These are phyloP conservation scores for Girardia tigrina DNA, from an alignment of 2,888 invertebrate genomes.

Conservation along the genomic window DNA sequence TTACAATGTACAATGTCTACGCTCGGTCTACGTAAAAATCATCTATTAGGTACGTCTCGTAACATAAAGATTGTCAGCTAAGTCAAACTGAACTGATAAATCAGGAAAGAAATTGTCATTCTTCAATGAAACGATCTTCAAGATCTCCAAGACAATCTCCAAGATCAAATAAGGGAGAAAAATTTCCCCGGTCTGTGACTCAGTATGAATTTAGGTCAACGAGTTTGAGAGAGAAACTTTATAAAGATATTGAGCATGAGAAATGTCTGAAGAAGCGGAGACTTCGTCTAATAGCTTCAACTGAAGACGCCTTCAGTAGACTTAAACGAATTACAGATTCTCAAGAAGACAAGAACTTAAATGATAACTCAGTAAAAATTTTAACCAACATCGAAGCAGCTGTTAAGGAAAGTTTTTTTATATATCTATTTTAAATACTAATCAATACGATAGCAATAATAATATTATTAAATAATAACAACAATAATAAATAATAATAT, in stretches of 20 bases:
- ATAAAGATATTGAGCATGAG: constrained; percentile 92
- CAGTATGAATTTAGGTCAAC: not conserved
- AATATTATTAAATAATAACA: too few species aligned
- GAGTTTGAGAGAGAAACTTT: constrained; percentile 57
- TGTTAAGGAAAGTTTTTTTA: too few species aligned
- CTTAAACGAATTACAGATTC: not conserved
- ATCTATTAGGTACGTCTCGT: not conserved
- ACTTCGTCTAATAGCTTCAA: constrained; percentile 75
- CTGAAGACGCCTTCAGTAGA: constrained; percentile 74
- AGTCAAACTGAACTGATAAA: not conserved
- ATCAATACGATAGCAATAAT: too few species aligned
- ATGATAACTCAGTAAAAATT: too few species aligned
- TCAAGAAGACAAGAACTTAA: too few species aligned
- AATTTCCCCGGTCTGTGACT: not conserved
- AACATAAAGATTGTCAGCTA: not conserved
- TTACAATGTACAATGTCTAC: constrained; percentile 30
- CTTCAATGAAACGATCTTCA: not conserved
- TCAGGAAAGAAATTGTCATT: not conserved
- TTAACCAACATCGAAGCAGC: too few species aligned
- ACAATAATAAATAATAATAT: too few species aligned
- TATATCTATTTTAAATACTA: too few species aligned
- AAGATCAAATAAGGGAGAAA: not conserved
- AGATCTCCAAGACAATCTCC: constrained; percentile 5
- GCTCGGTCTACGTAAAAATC: not conserved
- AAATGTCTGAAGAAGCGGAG: constrained; percentile 74